phyloP scores from a whole-genome alignment of 2,113 vertebrate species.

The Hiodon tergisus region DNA sequence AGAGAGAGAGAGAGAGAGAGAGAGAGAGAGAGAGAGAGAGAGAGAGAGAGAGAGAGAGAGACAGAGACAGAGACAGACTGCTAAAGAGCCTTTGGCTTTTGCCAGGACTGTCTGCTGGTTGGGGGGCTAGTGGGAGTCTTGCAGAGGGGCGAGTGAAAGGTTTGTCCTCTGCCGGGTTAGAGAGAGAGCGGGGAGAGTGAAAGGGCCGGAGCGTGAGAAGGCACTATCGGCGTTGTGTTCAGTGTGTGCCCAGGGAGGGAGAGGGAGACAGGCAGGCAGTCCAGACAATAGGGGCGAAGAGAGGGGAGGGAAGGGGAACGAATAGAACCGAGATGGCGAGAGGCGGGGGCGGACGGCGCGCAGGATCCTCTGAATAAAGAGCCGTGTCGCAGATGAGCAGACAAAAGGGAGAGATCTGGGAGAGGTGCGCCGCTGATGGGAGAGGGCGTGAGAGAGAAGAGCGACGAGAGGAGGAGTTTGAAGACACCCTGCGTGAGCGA shows the following conservation, averaged over 20 bases:
- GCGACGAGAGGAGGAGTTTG: background rate
- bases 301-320: background rate
- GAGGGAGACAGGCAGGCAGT: background rate
- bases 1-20: background rate
- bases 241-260: background rate
- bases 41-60: background rate
- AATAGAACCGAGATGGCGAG: too few relatives aligned
- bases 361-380: background rate
- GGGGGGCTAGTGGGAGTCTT: too few relatives aligned
- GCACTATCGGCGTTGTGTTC: background rate
- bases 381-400: background rate
- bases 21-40: background rate
- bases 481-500: background rate
- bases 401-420: background rate
- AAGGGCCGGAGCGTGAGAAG: background rate
- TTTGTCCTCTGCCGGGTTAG: too few relatives aligned
- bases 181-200: background rate
- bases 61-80: background rate
- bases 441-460: background rate
- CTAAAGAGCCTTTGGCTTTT: too few relatives aligned
- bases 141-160: too few relatives aligned
- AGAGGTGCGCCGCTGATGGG: background rate
- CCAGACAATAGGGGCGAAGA: slow-evolving; percentile 7
- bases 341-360: background rate
- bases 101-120: too few relatives aligned